Conservation (phyloP, 2,888 invertebrate species). For the Drosophila multiciliata region DNA sequence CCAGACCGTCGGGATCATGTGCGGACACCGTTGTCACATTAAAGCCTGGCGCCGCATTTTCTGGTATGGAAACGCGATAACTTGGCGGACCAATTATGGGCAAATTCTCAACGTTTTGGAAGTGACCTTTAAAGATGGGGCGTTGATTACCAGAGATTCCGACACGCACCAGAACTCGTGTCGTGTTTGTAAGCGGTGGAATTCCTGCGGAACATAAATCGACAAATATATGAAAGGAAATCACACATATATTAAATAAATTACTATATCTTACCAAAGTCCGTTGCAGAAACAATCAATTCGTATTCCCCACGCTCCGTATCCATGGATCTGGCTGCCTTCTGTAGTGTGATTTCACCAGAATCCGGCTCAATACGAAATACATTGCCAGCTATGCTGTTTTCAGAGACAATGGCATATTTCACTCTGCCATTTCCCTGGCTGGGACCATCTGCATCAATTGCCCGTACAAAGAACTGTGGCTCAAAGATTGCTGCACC, state of each 20-base stretch:
- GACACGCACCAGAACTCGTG: constrained; percentile 89
- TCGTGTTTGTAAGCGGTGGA: constrained; percentile 89
- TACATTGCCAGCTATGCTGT: constrained; percentile 88
- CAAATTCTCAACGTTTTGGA: constrained; percentile 86
- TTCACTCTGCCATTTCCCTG: constrained; percentile 90
- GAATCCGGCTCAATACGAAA: constrained; percentile 89
- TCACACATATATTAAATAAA: not conserved
- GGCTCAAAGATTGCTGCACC: constrained; percentile 91
- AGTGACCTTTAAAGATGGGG: constrained; percentile 92
- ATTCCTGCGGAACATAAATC: constrained; percentile 83
- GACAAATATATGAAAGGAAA: not conserved
- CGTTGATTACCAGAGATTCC: constrained; percentile 92
- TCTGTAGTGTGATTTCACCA: constrained; percentile 89
- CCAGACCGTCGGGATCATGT: constrained; percentile 92
- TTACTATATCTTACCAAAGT: constrained; percentile 86
- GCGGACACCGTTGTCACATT: constrained; percentile 90
- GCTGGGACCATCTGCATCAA: constrained; percentile 90
- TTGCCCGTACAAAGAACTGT: constrained; percentile 91
- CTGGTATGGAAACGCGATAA: constrained; percentile 89
- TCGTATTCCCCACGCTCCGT: constrained; percentile 91
- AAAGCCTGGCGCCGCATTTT: constrained; percentile 89
- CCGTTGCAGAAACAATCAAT: constrained; percentile 89
- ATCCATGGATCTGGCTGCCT: constrained; percentile 89
- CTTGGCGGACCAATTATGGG: constrained; percentile 89
- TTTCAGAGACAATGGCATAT: constrained; percentile 89